phyloP scores from a whole-genome alignment of 1,140 invertebrate species.

The Spodoptera frugiperda region DNA sequence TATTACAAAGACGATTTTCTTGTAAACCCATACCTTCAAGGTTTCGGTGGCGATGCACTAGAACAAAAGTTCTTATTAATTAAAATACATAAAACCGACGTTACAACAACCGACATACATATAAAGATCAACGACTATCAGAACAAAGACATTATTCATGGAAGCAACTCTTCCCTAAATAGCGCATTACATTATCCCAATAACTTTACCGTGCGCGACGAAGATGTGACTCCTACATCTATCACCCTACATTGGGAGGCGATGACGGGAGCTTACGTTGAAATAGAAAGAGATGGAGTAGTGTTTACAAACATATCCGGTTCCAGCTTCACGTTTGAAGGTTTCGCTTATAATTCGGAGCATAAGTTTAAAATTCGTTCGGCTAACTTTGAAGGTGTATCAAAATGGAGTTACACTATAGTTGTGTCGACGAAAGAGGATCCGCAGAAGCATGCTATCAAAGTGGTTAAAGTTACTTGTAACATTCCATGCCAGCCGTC shows the following conservation, averaged over 20 bases:
- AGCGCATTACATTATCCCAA: slow-evolving; percentile 51
- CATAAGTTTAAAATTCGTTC: slow-evolving; percentile 71
- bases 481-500: slow-evolving; percentile 68
- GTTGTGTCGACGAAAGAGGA: slow-evolving; percentile 56
- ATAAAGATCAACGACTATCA: slow-evolving; percentile 67
- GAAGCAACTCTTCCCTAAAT: slow-evolving; percentile 51
- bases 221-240: slow-evolving; percentile 54
- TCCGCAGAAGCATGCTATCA: slow-evolving; percentile 61
- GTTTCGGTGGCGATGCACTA: slow-evolving; percentile 47
- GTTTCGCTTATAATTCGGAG: slow-evolving; percentile 57
- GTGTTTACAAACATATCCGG: slow-evolving; percentile 67
- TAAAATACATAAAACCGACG: slow-evolving; percentile 70
- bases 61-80: slow-evolving; percentile 71
- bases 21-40: slow-evolving; percentile 69
- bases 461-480: slow-evolving; percentile 65
- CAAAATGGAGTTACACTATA: slow-evolving; percentile 71
- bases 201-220: slow-evolving; percentile 52
- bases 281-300: slow-evolving; percentile 73
- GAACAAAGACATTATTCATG: slow-evolving; percentile 61
- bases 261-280: slow-evolving; percentile 63
- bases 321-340: slow-evolving; percentile 63
- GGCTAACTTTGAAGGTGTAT: slow-evolving; percentile 56
- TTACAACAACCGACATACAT: slow-evolving; percentile 67
- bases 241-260: slow-evolving; percentile 65
- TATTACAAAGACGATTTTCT: slow-evolving; percentile 65